Evolutionary conservation across 64 coral and sea anemone species (phyloP).

Genomic region (Montipora efflorescens): DNA sequence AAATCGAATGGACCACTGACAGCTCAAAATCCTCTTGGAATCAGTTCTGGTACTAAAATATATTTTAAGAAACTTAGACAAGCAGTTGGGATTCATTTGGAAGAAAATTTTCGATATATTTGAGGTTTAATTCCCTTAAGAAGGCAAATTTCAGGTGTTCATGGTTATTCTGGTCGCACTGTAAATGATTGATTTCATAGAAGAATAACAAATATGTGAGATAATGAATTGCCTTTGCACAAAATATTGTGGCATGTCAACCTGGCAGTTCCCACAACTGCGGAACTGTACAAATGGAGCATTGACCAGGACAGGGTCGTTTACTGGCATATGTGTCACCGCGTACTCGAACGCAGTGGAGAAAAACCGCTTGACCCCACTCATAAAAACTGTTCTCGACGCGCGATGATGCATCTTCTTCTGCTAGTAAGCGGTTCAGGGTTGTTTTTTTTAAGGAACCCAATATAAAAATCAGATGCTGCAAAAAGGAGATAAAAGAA

Average conservation of each 20-base stretch:
- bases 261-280: background rate
- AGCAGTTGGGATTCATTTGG: slow-evolving; percentile 32
- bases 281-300: slow-evolving; percentile 42
- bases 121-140: background rate
- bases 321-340: slow-evolving; percentile 15
- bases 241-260: slow-evolving; percentile 45
- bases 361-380: slow-evolving; percentile 41
- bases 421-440: slow-evolving; percentile 11
- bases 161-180: slow-evolving; percentile 17
- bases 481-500: slow-evolving; percentile 17
- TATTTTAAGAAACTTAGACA: slow-evolving; percentile 31
- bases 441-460: slow-evolving; percentile 33
- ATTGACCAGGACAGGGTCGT: slow-evolving; percentile 43
- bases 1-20: slow-evolving; percentile 6
- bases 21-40: slow-evolving; percentile 13
- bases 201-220: slow-evolving; percentile 32
- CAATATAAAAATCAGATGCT: slow-evolving; percentile 38
- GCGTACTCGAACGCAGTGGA: slow-evolving; percentile 41
- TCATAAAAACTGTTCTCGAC: slow-evolving; percentile 25
- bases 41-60: background rate
- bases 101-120: background rate
- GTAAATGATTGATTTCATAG: slow-evolving; percentile 44
- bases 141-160: slow-evolving; percentile 28
- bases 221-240: slow-evolving; percentile 24
- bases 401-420: background rate